Conservation (phyloP, 2,113 vertebrate genomes). For the Cyprinodon tularosa region DNA sequence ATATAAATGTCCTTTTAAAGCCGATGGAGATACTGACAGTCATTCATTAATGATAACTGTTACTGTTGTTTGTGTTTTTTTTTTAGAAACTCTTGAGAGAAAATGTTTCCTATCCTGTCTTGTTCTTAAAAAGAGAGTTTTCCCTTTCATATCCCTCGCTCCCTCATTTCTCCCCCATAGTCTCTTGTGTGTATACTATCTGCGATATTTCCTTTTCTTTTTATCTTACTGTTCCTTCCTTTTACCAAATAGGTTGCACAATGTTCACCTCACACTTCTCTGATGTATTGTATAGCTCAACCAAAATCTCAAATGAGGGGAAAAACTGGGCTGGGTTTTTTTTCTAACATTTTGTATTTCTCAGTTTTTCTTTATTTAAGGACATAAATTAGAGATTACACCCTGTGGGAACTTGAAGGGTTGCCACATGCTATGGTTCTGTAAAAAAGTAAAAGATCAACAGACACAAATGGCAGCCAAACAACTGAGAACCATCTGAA, state of each 20-base stretch:
- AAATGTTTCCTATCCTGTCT: background rate
- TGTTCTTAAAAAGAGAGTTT: background rate
- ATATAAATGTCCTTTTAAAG: too few relatives aligned
- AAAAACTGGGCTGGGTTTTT: constrained; percentile 4
- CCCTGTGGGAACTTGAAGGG: constrained; percentile 18
- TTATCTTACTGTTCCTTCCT: constrained; percentile 24
- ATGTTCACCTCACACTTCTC: constrained; percentile 23
- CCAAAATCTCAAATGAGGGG: constrained; percentile 16
- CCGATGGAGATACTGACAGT: background rate
- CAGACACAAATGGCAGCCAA: constrained; percentile 19
- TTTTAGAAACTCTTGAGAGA: constrained; percentile 6
- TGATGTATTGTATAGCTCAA: constrained; percentile 15
- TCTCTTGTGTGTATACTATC: constrained; percentile 13
- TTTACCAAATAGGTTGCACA: constrained; percentile 7
- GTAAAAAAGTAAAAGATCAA: constrained; percentile 16
- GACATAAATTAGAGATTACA: constrained; percentile 31
- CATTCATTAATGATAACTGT: background rate
- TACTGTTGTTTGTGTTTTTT: background rate
- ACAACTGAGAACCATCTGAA: constrained; percentile 32
- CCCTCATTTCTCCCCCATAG: constrained; percentile 21
- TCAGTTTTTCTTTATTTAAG: background rate
- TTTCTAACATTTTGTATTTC: background rate
- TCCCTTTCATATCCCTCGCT: background rate
- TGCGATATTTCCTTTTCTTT: constrained; percentile 11
- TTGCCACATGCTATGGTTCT: constrained; percentile 52